Base-by-base conservation (phyloP, 2,888 invertebrate species). In the Escarpia spicata region DNA sequence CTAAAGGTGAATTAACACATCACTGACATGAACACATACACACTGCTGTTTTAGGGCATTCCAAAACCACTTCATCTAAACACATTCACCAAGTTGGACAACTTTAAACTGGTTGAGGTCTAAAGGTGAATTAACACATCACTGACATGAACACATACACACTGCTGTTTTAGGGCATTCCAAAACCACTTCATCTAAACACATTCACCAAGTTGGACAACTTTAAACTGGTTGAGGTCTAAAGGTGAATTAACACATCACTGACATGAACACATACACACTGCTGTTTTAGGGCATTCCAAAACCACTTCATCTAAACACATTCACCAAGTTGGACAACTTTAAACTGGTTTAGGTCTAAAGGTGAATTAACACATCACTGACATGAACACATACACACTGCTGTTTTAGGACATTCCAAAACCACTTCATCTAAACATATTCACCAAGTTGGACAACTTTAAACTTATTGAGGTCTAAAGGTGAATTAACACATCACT, bases 401-500 rank as follows among this genome's bases (percentile, higher is more conserved):
- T 75, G 10, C 4, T 92, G 31, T 93, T 92, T 44, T 92, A 94
- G 93, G 94, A 94, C 90, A 94, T 94, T 93, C 92, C 93, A 26
- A 92, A 92, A 60, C 92, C 92, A 58, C 37, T 93, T 0, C 93
- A 93, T 37, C 37, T 37, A 37, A 37, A 37, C 37, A 37, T 1
- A 37, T 52, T 52, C 52, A 52, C 52, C 10, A 52, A 75, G 2
- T 75, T 75, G 75, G 19, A 75, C 15, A 75, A 15, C 75, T 26
- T 75, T 6, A 75, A 26, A n/a, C 37, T 37, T 0, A 1, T 37
- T 37, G 37, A 37, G 37, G 37, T 37, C 37, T 37, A 37, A 37
- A 37, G 37, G 37, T 37, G 37, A 37, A 37, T 37, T 37, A 37
- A 37, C 37, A 6, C 3, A 26, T 19, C 75, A 75, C 6, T 75